phyloP scores from a whole-genome alignment of 2,113 vertebrate genomes.

The Zosterops japonicus region DNA sequence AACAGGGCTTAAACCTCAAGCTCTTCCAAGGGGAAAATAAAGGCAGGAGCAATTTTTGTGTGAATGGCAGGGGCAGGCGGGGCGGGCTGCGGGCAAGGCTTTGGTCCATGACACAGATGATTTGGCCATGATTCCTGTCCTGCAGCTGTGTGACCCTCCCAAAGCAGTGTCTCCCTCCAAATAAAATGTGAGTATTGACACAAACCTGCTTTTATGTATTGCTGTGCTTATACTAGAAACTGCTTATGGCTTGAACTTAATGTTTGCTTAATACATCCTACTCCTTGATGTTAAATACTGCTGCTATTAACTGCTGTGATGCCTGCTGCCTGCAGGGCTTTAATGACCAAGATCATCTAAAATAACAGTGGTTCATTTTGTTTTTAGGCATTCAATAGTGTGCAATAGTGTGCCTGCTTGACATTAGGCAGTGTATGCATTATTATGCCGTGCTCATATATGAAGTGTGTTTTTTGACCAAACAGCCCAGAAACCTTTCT shows the following conservation, averaged over 20 bases:
- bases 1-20: not conserved
- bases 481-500: not conserved
- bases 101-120: not conserved
- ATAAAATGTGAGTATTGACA: not conserved
- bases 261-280: not conserved
- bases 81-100: not conserved
- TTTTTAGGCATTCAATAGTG: not conserved
- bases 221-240: not conserved
- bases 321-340: not conserved
- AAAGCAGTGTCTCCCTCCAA: not conserved
- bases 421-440: not conserved
- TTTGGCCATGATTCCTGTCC: not conserved
- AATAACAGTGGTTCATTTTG: not conserved
- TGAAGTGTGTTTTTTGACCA: not conserved
- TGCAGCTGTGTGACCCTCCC: not conserved
- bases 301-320: constrained; percentile 13
- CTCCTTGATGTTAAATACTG: not conserved
- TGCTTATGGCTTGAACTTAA: not conserved
- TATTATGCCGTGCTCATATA: not conserved
- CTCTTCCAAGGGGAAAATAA: not conserved
- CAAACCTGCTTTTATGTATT: not conserved
- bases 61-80: rapidly evolving
- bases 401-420: not conserved
- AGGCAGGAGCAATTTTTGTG: not conserved
- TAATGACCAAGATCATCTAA: not conserved